phyloP scores from a whole-genome alignment of 2,888 invertebrate genomes.

The Ophion costatus region DNA sequence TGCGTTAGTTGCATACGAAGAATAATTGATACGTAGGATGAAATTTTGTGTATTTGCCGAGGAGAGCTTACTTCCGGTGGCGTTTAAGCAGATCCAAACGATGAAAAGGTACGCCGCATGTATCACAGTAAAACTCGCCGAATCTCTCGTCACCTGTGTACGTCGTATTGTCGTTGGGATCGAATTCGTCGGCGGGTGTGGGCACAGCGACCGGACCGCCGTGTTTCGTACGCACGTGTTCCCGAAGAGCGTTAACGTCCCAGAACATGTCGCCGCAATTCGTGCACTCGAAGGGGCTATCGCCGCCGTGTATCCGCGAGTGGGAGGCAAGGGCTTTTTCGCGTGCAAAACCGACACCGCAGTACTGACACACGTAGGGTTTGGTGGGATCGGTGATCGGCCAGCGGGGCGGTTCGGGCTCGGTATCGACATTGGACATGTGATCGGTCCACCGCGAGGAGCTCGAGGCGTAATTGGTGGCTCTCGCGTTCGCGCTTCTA shows the following conservation, averaged over 20 bases:
- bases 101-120: conserved; percentile 92
- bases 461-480: conserved; percentile 83
- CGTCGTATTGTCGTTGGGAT: conserved; percentile 84
- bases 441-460: conserved; percentile 84
- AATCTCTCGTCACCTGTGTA: conserved; percentile 86
- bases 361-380: conserved; percentile 92
- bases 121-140: conserved; percentile 88
- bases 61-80: conserved; percentile 85
- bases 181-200: conserved; percentile 82
- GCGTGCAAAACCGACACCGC: conserved; percentile 91
- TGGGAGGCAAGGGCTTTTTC: conserved; percentile 93
- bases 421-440: conserved; percentile 66
- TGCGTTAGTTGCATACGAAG: not conserved
- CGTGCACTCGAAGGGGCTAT: conserved; percentile 91
- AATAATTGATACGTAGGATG: not conserved
- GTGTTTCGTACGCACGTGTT: conserved; percentile 87
- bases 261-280: conserved; percentile 93
- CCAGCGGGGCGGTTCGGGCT: conserved; percentile 80
- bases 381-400: conserved; percentile 89
- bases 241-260: conserved; percentile 86
- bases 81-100: conserved; percentile 90
- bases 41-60: not conserved
- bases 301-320: conserved; percentile 90
- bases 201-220: conserved; percentile 77
- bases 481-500: conserved; percentile 74